These are phyloP conservation scores for Caenorhabditis drosophilae DNA, from an alignment of 2,888 invertebrate species.

Conservation along the genomic window DNA sequence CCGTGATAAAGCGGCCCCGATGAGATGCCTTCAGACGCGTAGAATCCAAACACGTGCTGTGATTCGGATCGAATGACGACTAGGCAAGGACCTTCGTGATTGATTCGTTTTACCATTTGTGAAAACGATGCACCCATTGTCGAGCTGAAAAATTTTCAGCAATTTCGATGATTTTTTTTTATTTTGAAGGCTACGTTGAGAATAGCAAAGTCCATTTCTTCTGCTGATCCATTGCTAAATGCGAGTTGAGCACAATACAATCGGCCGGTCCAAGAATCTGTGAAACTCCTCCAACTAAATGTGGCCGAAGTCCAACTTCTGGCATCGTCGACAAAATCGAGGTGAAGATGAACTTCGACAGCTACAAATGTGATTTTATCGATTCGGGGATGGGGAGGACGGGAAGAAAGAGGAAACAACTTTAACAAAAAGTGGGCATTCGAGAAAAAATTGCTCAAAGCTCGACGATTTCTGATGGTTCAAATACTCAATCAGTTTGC, in stretches of 20 bases:
- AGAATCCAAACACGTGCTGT: conserved; percentile 88
- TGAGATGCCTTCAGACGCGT: conserved; percentile 75
- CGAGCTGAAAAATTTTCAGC: conserved; percentile 19
- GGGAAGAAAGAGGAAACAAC: not conserved
- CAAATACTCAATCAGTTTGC: not conserved
- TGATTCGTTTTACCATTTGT: conserved; percentile 42
- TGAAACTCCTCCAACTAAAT: not conserved
- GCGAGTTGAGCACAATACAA: conserved; percentile 30
- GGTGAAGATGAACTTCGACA: conserved; percentile 3
- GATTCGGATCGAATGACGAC: conserved; percentile 79
- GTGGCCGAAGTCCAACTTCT: not conserved
- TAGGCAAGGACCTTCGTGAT: conserved; percentile 74
- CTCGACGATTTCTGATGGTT: not conserved
- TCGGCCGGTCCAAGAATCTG: conserved; percentile 7
- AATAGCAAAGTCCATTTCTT: conserved; percentile 53
- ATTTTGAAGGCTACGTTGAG: conserved; percentile 27
- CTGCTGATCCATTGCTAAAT: conserved; percentile 48
- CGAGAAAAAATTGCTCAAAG: conserved; percentile 2
- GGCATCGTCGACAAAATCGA: conserved; percentile 1
- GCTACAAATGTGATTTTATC: not conserved
- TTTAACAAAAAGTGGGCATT: conserved; percentile 3
- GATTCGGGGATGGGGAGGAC: no score
- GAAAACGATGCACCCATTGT: conserved; percentile 56
- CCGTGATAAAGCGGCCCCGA: conserved; percentile 51
- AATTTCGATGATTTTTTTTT: no score